Conservation (phyloP, 2,888 invertebrate species). For the Andricus quercusramuli region DNA sequence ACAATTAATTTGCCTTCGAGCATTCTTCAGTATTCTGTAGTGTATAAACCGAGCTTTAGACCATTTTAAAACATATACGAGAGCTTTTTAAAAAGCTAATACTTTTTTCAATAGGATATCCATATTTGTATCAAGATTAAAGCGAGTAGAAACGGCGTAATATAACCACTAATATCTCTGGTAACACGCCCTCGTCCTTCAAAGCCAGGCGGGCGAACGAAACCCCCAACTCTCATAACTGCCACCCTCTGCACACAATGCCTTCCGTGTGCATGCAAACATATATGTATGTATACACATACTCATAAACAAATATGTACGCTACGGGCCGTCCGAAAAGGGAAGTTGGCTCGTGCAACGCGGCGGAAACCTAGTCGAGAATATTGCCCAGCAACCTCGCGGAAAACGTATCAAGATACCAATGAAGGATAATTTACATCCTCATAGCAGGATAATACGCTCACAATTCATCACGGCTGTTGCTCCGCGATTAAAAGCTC, state of each 20-base stretch:
- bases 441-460: constrained; percentile 15
- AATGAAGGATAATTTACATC: constrained; percentile 26
- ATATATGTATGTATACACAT: neutral
- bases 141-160: constrained; percentile 58
- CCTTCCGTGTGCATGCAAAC: neutral
- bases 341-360: constrained; percentile 17
- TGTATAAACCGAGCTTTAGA: neutral
- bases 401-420: constrained; percentile 26
- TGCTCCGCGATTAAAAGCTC: constrained; percentile 1
- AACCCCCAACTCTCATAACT: constrained; percentile 66
- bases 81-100: neutral
- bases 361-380: constrained; percentile 16
- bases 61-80: neutral
- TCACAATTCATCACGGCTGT: constrained; percentile 18
- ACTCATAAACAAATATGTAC: constrained; percentile 10
- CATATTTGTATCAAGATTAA: constrained; percentile 45
- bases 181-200: constrained; percentile 40
- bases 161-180: constrained; percentile 61
- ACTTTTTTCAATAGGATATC: constrained; percentile 35
- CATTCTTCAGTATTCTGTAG: too few species aligned
- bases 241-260: constrained; percentile 48
- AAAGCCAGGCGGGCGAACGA: constrained; percentile 34
- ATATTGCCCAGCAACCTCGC: constrained; percentile 26
- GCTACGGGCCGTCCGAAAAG: constrained; percentile 9
- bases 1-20: too few species aligned